A percentile compares a stretch with the other conserved stretches of the same genome.
These are phyloP conservation scores for Coracias cyanogaster DNA, from an alignment of 2,797 vertebrate species.

Conservation along the genomic window DNA sequence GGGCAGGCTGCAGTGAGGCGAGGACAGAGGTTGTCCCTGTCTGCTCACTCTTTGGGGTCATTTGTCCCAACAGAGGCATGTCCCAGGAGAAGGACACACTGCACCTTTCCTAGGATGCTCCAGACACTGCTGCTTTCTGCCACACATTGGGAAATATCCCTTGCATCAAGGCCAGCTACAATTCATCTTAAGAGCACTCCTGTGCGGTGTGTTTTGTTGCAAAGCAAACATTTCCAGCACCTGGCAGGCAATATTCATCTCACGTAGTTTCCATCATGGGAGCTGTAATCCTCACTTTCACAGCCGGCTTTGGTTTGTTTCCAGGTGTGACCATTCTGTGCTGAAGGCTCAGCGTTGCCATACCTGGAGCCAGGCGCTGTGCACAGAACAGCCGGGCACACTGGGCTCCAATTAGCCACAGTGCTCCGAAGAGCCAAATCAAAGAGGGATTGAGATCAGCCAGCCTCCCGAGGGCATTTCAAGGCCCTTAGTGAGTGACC, in stretches of 20 bases:
- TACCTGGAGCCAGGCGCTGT: constrained; percentile 42
- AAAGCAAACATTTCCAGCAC: not conserved
- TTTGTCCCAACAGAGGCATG: not conserved
- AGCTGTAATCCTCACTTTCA: constrained; percentile 51
- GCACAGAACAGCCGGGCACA: not conserved
- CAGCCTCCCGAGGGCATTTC: not conserved
- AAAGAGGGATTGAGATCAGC: constrained; percentile 14
- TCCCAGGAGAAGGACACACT: not conserved
- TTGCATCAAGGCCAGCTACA: not conserved
- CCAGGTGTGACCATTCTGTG: constrained; percentile 37
- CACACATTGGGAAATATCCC: not conserved
- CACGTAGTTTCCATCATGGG: not conserved
- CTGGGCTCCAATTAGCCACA: constrained; percentile 54
- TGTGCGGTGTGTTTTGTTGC: not conserved
- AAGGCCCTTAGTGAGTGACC: constrained; percentile 32
- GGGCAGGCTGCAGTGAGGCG: not conserved
- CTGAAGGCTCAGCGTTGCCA: not conserved
- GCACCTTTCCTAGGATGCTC: not conserved
- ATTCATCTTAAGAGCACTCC: not conserved
- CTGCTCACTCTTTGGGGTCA: fast-evolving
- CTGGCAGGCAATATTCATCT: not conserved
- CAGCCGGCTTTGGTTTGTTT: constrained; percentile 55
- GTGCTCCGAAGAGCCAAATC: constrained; percentile 34
- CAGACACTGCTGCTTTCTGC: not conserved
- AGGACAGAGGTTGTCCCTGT: not conserved